Percentiles rank a stretch among this genome's conserved stretches.
These are phyloP conservation scores for Drosophila truncata DNA, from an alignment of 1,140 invertebrate genomes.

Conservation along the genomic window DNA sequence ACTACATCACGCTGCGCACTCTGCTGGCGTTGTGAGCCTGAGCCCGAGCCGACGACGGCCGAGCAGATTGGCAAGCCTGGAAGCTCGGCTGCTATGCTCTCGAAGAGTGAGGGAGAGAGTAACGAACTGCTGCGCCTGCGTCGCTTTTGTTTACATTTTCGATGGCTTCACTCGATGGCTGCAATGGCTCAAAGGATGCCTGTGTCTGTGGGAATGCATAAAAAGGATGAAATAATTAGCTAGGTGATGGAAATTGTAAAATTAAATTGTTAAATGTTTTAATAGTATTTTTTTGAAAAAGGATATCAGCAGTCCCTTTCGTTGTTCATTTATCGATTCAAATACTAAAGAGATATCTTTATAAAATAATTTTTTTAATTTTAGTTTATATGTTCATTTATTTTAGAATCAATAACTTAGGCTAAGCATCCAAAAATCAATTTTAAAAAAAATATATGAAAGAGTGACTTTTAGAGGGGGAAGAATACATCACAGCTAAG, in stretches of 20 bases:
- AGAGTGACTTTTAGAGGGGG: too few species aligned
- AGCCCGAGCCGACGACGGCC: conserved; percentile 13
- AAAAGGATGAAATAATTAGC: conserved; percentile 14
- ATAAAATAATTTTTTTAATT: too few species aligned
- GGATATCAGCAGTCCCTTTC: background rate
- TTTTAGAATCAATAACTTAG: too few species aligned
- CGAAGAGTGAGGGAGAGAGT: conserved; percentile 48
- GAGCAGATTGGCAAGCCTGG: conserved; percentile 29
- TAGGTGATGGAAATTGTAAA: too few species aligned
- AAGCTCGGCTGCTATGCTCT: conserved; percentile 33
- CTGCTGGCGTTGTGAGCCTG: conserved; percentile 64
- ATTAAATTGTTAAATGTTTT: background rate
- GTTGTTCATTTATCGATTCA: background rate
- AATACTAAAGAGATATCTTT: background rate
- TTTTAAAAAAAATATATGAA: too few species aligned
- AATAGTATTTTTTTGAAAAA: background rate
- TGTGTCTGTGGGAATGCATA: conserved; percentile 38
- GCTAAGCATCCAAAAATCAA: too few species aligned
- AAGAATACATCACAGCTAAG: too few species aligned
- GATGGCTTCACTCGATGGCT: conserved; percentile 47
- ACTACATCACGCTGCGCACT: conserved; percentile 66
- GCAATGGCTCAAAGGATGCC: conserved; percentile 47
- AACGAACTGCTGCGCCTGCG: conserved; percentile 70
- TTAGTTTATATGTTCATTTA: too few species aligned
- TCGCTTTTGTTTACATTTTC: conserved; percentile 80